Base-by-base conservation (phyloP, 2,797 vertebrate genomes). In the Enteromius viviparus region DNA sequence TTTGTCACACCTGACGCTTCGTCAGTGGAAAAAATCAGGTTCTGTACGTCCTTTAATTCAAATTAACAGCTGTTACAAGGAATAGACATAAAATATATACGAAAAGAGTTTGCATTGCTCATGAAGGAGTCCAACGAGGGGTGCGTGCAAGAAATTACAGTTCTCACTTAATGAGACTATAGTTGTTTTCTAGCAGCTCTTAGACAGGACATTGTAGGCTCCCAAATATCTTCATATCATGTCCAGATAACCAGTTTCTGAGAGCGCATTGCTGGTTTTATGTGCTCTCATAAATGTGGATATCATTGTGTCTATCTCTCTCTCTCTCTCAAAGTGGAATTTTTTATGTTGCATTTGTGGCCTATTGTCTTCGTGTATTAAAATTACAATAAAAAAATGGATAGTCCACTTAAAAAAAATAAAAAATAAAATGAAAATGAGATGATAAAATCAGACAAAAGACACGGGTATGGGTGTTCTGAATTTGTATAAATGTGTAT, bases 401-500 rank as follows among this genome's bases (percentile, higher is more conserved):
- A 74, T 86, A 68, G 80, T 78, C 69, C n/a, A 29, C 76, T 26
- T 88, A 91, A 90, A 88, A 86, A 83, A 49, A 75, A 80, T 91
- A 92, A 91, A 90, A 90, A 91, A 90, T 91, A 92, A 91, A 29
- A 80, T 40, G n/a, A 58, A 90, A 92, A 92, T 89, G 81, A 94
- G 94, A 95, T 93, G 92, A 93, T 60, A 90, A 95, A 60, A 83
- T 65, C 81, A 76, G 29, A 55, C 47, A 76, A 95, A 95, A 94
- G 94, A 95, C 92, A 93, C 95, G 94, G 97, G 94, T 94, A 95
- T 96, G 96, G 95, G 94, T 96, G 93, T 96, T 95, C 94, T 95
- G 96, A 96, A 96, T 99, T 98, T 98, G 96, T 97, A 96, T 95
- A 97, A 88, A 86, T 87, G 87, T 88, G 84, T 94, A 97, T 97